Base-by-base conservation (phyloP, 2,797 vertebrate genomes). In the Decapterus maruadsi region DNA sequence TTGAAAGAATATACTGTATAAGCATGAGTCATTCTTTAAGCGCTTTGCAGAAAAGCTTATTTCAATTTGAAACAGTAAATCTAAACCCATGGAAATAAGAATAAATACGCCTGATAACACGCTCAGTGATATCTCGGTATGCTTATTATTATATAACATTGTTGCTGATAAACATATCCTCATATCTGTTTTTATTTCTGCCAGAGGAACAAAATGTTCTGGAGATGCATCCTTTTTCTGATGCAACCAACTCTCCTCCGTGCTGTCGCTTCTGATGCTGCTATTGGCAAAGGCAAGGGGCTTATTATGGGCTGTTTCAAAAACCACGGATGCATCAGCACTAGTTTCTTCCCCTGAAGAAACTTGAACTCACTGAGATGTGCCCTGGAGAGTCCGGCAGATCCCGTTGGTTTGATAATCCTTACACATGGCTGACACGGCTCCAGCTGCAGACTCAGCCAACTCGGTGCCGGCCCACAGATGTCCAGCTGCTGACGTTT, bases 151-250 rank as follows among this genome's bases (percentile, higher is more conserved):
- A 85, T 57, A 55, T 78, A 90, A 88, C 78, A 31, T n/a, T 63
- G 77, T 42, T 61, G 72, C 67, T 67, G 71, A 87, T 82, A 85
- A 89, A 93, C 80, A 82, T 40, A 68, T 66, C 80, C 68, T 83
- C 68, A 45, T 88, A 77, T 82, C 66, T 83, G 63, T 60, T 84
- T 77, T 50, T 80, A 62, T 78, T 87, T 87, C 73, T 50, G 79
- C 73, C 66, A 82, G 60, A 84, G 86, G 92, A 92, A 94, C 92
- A 92, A 82, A 92, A 92, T 92, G 92, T 94, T 92, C 93, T 80
- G 66, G 57, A 87, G 75, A 82, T 67, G 56, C 72, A 78, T 83
- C 79, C 72, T 85, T 68, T 26, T 80, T 83, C 80, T 60, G 55
- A 77, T 77, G 83, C 84, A 60, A 77, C 78, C 75, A 36, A 40